These are phyloP conservation scores for Scaptomyza montana DNA, from an alignment of 1,140 invertebrate genomes.

Conservation along the genomic window DNA sequence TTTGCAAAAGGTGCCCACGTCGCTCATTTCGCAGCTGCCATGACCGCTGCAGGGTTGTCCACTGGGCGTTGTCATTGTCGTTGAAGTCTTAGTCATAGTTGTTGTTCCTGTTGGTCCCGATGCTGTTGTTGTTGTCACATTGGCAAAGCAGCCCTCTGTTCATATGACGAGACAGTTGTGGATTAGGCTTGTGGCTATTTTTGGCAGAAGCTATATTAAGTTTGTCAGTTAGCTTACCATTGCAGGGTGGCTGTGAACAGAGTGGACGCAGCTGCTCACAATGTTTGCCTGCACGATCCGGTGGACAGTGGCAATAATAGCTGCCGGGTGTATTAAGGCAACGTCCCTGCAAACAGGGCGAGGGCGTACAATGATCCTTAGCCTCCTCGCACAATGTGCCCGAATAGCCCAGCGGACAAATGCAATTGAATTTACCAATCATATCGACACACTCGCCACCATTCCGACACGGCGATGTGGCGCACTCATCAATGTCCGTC, in stretches of 20 bases:
- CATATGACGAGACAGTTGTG: conserved; percentile 39
- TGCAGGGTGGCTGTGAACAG: conserved; percentile 86
- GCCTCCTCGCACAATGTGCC: conserved; percentile 92
- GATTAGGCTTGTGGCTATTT: conserved; percentile 50
- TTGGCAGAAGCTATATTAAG: background rate
- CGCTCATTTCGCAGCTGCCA: conserved; percentile 89
- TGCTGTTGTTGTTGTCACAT: conserved; percentile 49
- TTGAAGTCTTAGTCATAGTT: conserved; percentile 6
- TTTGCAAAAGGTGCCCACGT: conserved; percentile 88
- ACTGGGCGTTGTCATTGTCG: conserved; percentile 72
- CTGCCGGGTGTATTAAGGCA: conserved; percentile 94
- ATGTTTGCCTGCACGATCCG: conserved; percentile 94
- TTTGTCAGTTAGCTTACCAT: conserved; percentile 69
- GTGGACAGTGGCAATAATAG: conserved; percentile 95
- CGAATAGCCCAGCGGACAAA: conserved; percentile 91
- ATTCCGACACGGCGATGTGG: conserved; percentile 90
- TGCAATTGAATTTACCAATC: conserved; percentile 89
- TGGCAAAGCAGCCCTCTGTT: conserved; percentile 79
- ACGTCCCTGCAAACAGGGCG: conserved; percentile 91
- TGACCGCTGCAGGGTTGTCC: conserved; percentile 89
- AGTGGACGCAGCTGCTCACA: conserved; percentile 89
- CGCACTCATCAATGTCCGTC: conserved; percentile 88
- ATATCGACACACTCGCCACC: conserved; percentile 90
- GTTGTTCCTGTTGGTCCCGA: background rate
- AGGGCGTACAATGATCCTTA: conserved; percentile 91